Evolutionary conservation across 1,140 invertebrate genomes (phyloP), one percentile per base, ranked within the genome.

Genomic region (Rhysida immarginata): DNA sequence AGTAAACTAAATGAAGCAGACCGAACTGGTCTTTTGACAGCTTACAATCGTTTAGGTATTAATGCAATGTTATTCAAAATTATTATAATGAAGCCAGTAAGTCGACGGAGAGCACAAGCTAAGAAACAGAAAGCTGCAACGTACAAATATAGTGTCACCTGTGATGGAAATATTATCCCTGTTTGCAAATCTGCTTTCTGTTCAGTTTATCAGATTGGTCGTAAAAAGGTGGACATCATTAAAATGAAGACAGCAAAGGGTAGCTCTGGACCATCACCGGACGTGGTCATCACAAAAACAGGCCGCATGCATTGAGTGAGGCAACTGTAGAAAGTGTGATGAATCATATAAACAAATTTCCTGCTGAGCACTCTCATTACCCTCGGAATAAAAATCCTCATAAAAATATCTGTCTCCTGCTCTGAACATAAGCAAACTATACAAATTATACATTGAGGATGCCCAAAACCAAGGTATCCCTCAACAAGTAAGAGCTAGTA

Each of bases 291-390:
- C 44, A 46, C 20, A 20, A 46, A 8, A 46, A 23, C 44, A 46
- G 44, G 20, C 44, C 44, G 8, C 44, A 46, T 20, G 20, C 8
- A 20, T 13, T 46, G 20, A 16, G 20, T 5, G 44, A 46, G 20
- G 44, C 8, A 20, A 20, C 20, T 13, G 5, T 46, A 20, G 8
- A 46, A 23, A 13, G 44, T 20, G 20, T 46, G 5, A 46, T 46
- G 18, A 8, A 46, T 5, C 44, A 46, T 46, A 20, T 46, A 13
- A 8, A 46, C 5, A 46, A 20, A 46, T 46, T 46, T 46, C 44
- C 44, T 11, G 44, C 44, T 46, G 44, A 46, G 44, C 44, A 8
- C 8, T 46, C 44, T 16, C 44, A 46, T 46, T 46, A 46, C 44
- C 20, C 44, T 5, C 44, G 44, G 16, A 20, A 46, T 13, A 46